A percentile compares a stretch with the other conserved stretches of the same genome.
Conservation (phyloP, 2,797 vertebrate species). For the Scolopax bukidnonensis region DNA sequence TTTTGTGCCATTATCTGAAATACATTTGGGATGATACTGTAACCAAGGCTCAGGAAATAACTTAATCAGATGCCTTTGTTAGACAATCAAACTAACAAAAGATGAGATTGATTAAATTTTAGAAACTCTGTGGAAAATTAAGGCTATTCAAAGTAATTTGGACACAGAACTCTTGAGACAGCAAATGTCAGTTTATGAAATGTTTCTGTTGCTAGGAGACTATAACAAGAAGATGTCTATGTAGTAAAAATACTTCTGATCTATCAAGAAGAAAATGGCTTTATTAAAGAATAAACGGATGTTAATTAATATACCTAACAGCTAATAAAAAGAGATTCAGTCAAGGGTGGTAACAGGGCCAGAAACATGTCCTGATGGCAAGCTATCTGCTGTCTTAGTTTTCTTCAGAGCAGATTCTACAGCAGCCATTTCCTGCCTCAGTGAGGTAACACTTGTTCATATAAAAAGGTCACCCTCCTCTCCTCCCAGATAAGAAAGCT, state of each 20-base stretch:
- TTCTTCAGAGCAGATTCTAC: neutral
- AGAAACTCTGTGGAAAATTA: constrained; percentile 41
- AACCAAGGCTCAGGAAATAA: constrained; percentile 31
- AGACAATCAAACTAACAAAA: constrained; percentile 46
- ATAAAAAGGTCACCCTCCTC: neutral
- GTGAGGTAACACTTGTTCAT: neutral
- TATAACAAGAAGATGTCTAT: neutral
- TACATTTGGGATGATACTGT: neutral
- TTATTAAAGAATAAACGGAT: constrained; percentile 3
- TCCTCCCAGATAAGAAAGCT: neutral
- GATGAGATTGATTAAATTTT: constrained; percentile 52
- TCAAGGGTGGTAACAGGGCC: neutral
- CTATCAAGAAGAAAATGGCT: neutral
- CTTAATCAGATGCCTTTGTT: constrained; percentile 40
- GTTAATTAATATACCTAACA: neutral
- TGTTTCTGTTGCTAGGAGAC: constrained; percentile 43
- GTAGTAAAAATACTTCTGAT: neutral
- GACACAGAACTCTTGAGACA: constrained; percentile 1
- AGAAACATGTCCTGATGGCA: neutral
- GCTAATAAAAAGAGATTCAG: neutral
- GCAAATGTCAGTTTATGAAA: constrained; percentile 29
- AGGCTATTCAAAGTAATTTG: constrained; percentile 53
- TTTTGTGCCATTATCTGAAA: neutral
- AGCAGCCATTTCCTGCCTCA: neutral
- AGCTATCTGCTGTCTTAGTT: neutral